These are phyloP conservation scores for Leptura quadrifasciata DNA, from an alignment of 2,888 invertebrate species.

Conservation along the genomic window DNA sequence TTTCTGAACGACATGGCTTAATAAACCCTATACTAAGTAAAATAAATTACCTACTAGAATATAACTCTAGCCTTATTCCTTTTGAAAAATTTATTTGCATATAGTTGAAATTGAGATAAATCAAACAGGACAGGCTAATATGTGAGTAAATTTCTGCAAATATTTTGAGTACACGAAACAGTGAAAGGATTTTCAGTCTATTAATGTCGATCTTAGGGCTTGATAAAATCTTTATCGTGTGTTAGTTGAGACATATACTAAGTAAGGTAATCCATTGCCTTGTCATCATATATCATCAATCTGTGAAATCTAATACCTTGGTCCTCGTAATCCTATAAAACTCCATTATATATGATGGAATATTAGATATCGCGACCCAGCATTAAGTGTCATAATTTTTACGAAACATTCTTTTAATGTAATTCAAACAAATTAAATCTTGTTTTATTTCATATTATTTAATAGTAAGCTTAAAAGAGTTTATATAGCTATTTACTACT, in stretches of 20 bases:
- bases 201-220: not conserved
- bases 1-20: too few species aligned
- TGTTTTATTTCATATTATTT: too few species aligned
- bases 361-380: constrained; percentile 13
- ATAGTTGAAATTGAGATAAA: too few species aligned
- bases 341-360: constrained; percentile 32
- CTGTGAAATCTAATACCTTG: constrained; percentile 36
- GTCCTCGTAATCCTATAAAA: constrained; percentile 15
- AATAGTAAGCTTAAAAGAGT: too few species aligned
- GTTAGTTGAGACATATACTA: constrained; percentile 14
- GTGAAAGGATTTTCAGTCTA: not conserved
- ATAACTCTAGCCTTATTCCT: too few species aligned
- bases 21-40: too few species aligned
- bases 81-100: too few species aligned
- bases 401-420: not conserved
- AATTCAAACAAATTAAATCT: too few species aligned
- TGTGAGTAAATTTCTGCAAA: not conserved
- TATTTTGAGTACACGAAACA: not conserved
- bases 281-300: constrained; percentile 37
- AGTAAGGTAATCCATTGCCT: constrained; percentile 38
- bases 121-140: too few species aligned
- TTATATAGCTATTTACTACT: too few species aligned
- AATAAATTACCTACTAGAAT: too few species aligned
- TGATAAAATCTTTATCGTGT: not conserved
- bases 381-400: not conserved